Evolutionary conservation across 2,797 vertebrate genomes (phyloP), one percentile per base, ranked within the genome.

Genomic region (Centropyge bicolor): DNA sequence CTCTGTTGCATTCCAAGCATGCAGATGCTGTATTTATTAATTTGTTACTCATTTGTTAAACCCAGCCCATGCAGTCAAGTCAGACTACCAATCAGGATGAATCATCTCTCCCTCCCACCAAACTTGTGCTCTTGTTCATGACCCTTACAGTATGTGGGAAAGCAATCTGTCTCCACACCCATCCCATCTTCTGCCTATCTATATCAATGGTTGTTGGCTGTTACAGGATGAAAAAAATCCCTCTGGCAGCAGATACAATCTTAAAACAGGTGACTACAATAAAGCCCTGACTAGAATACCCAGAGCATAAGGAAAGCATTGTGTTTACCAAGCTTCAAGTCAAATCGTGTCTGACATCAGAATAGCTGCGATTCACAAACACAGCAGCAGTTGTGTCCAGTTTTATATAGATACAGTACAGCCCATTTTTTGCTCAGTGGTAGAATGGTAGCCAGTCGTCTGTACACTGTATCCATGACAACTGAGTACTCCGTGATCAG

Each of bases 391-490:
- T 63, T 81, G 55, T 70, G 69, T 85, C 46, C 76, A 78, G 35
- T 80, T 84, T 70, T 73, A 76, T 74, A 71, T 61, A 75, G 40
- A 41, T 54, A 56, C 45, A 36, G 62, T 48, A 17, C n/a, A 63
- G 57, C 27, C 49, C 67, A 59, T 75, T 76, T 74, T 66, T 73
- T 45, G 56, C 48, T 71, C 40, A 74, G 70, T 74, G 66, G 51
- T 61, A 70, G 57, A 82, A 60, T 49, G 60, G 24, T 54, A 86
- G 83, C 59, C 81, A 86, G 76, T 84, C 0, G 27, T 87, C 78
- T 88, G 83, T 87, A 66, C 76, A 77, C 74, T 72, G 92, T 94
- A 91, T 86, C 93, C 90, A 93, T 94, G 92, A 90, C 89, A 93
- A 92, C 93, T 56, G 89, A 79, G 57, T 82, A 76, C 65, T 88